Evolutionary conservation across 2,888 invertebrate species (phyloP).

Genomic region (Ceriagrion tenellum): DNA sequence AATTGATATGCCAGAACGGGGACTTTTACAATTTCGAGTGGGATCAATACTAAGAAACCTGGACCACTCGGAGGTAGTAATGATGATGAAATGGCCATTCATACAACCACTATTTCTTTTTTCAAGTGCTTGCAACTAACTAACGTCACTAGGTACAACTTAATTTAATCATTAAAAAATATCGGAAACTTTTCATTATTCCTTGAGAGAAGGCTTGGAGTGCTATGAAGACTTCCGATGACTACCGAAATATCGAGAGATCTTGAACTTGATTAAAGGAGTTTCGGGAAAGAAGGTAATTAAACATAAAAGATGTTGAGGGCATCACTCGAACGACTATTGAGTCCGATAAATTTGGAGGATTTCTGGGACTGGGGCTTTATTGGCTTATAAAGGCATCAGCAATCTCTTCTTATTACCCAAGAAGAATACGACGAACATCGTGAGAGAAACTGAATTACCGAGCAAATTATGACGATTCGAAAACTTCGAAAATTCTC

Average conservation of each 20-base stretch:
- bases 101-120: background rate
- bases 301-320: background rate
- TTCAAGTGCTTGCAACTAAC: too few species aligned
- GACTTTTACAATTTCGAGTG: too few species aligned
- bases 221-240: background rate
- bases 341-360: background rate
- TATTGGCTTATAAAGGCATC: slow-evolving; percentile 3
- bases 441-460: background rate
- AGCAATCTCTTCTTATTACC: background rate
- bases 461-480: background rate
- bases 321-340: background rate
- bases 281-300: background rate
- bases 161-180: background rate
- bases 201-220: background rate
- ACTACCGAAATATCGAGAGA: background rate
- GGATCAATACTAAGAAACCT: background rate
- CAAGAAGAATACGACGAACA: background rate
- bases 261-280: background rate
- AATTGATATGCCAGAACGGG: too few species aligned
- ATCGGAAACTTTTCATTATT: background rate
- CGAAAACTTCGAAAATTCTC: background rate
- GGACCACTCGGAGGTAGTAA: background rate
- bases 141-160: background rate
- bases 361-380: background rate
- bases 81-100: background rate